Base-by-base conservation (phyloP, 2,113 vertebrate species). In the Gallinago jamesoni region DNA sequence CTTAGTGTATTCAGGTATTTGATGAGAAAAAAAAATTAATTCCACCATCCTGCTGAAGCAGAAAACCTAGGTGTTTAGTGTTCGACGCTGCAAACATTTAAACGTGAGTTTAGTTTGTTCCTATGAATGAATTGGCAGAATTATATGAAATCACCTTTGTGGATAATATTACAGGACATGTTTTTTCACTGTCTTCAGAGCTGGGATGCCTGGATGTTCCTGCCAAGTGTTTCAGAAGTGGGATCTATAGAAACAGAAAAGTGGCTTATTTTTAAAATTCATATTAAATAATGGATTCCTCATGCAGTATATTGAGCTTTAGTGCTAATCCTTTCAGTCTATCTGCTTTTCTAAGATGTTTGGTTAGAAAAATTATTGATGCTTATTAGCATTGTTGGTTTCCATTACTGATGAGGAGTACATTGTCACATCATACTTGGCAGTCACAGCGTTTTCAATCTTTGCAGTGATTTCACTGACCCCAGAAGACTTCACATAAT, bases 391-490 rank as follows among this genome's bases (percentile, higher is more conserved):
- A 39, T 27, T 16, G 17, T 22, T 52, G 20, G 10, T 52, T 93
- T 89, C 47, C 82, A 74, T 37, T 82, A 15, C 22, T 67, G 43
- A 72, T 64, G 43, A 89, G 33, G 76, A 79, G 25, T 41, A 59
- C 33, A 37, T 28, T 78, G 35, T 60, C 33, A 45, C 27, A 68
- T 67, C 43, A 39, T 25, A 52, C 31, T 55, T 60, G 23, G 33
- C 18, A 90, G 37, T 22, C 0, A 0, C n/a, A 75, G 23, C 2
- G 9, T 53, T 14, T 30, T 84, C 31, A 50, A 2, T 78, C 27
- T 81, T 84, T 37, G 25, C 33, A 60, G 18, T 48, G 30, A 82
- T 87, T 87, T 86, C 52, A 47, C n/a, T 89, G 59, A 70, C 31
- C 14, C 30, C 4, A 50, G 64, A 59, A 85, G 37, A 70, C 0